A percentile compares a stretch with the other conserved stretches of the same genome.
phyloP scores from a whole-genome alignment of 2,113 vertebrate species.

The Suncus etruscus region DNA sequence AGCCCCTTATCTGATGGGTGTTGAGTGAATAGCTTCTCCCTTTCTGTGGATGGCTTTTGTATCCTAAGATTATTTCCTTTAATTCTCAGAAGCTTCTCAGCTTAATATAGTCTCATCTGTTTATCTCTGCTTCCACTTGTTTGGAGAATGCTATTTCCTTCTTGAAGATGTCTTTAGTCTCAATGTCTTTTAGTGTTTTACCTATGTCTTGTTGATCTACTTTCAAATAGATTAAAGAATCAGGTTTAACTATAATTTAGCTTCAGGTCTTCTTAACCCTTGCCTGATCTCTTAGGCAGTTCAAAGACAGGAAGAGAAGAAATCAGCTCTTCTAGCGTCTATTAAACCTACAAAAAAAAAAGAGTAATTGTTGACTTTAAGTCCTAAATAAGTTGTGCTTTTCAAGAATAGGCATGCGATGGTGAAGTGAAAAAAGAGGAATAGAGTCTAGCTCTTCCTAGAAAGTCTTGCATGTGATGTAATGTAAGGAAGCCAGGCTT shows the following conservation, averaged over 20 bases:
- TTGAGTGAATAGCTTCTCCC: too few relatives aligned
- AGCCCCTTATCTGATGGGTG: too few relatives aligned
- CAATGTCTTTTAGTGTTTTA: too few relatives aligned
- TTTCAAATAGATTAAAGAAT: not conserved
- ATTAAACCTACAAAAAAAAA: not conserved
- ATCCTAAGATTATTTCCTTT: too few relatives aligned
- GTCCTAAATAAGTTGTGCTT: slow-evolving; percentile 33
- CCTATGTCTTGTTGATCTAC: not conserved
- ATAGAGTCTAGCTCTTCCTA: slow-evolving; percentile 23
- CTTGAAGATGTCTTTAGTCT: too few relatives aligned
- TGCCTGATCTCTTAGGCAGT: not conserved
- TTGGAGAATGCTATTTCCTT: too few relatives aligned
- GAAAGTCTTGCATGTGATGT: slow-evolving; percentile 56
- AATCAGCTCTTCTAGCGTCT: not conserved
- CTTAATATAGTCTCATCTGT: too few relatives aligned
- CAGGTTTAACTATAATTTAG: not conserved
- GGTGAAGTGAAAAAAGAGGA: not conserved
- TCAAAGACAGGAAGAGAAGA: not conserved
- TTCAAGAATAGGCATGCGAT: not conserved
- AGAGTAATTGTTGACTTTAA: not conserved
- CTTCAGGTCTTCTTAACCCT: not conserved
- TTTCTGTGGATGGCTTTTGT: too few relatives aligned
- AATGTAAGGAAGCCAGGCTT: not conserved
- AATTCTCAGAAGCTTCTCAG: too few relatives aligned
- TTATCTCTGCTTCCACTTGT: too few relatives aligned